phyloP scores from a whole-genome alignment of 2,113 vertebrate genomes.

The Oriolus oriolus region DNA sequence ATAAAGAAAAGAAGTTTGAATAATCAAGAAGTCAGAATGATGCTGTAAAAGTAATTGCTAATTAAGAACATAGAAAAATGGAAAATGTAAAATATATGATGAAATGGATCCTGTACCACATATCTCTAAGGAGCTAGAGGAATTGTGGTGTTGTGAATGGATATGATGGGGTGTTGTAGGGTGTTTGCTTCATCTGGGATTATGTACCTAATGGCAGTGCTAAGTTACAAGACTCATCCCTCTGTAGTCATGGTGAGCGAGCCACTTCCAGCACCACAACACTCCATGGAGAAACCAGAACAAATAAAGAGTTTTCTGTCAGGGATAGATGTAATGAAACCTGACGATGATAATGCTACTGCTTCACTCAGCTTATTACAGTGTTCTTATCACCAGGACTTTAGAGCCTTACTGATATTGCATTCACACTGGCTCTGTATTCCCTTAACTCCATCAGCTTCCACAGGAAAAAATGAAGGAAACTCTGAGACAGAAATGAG shows the following conservation, averaged over 20 bases:
- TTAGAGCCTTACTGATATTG: not conserved
- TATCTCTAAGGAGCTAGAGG: not conserved
- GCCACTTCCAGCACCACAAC: not conserved
- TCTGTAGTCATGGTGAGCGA: not conserved
- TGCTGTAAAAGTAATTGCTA: not conserved
- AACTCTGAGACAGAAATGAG: constrained; percentile 1
- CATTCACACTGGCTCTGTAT: not conserved
- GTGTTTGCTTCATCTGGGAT: not conserved
- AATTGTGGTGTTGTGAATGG: not conserved
- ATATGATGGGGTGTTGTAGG: not conserved
- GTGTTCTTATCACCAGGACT: not conserved
- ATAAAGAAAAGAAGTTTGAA: not conserved
- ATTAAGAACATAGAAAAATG: not conserved
- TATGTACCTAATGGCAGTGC: not conserved
- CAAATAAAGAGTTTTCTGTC: not conserved
- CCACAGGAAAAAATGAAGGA: not conserved
- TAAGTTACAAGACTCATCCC: not conserved
- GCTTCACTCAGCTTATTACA: not conserved
- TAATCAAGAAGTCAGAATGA: not conserved
- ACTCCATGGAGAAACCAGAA: not conserved
- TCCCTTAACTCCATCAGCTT: not conserved
- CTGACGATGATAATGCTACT: not conserved
- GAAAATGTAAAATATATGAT: not conserved
- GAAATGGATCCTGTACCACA: not conserved
- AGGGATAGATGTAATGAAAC: not conserved